Evolutionary conservation across 2,113 vertebrate genomes (phyloP), one percentile per base, ranked within the genome.

Genomic region (Stegastes partitus): DNA sequence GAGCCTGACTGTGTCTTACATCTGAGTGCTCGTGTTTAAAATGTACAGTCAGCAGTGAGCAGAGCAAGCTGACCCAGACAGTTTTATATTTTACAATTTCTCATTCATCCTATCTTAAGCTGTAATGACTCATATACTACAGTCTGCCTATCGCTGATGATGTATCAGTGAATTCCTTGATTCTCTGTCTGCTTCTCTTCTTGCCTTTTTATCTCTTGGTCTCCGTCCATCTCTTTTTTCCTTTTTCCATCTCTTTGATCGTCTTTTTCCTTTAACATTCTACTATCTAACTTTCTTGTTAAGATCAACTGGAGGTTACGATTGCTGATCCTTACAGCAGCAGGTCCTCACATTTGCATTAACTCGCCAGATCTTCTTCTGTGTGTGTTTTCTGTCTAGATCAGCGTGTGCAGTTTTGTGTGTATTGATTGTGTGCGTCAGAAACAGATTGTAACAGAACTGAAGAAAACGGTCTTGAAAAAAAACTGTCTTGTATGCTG

Each of bases 11-110:
- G 54, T 28, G 37, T 77, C 53, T 64, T 34, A 9, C 8, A 31
- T 31, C 8, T 31, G 31, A 31, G 31, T 7, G 31, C 3, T 55
- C 8, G 31, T 34, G 31, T 0, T 74, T 53, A 82, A 51, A 66
- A 31, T 81, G 76, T 69, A 16, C 23, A 56, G 81, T 90, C 80
- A 91, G 87, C 80, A 87, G 65, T 68, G 64, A 69, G 66, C 50
- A 25, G 14, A 64, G 23, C 1, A 75, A 37, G 76, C 91, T 88
- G 85, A 92, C 81, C 81, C 76, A 78, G 67, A 69, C 76, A 76
- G 7, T 80, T 81, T 83, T 50, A 54, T 57, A 63, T 88, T 90
- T 87, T 72, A 68, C 15, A 72, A 42, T 73, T 67, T 59, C 62
- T 79, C 71, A 65, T 73, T 86, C 82, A 87, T 84, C 28, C 21